Percentiles rank a stretch among this genome's conserved stretches.
phyloP scores from a whole-genome alignment of 2,797 vertebrate genomes.

The Phrynocephalus forsythii region DNA sequence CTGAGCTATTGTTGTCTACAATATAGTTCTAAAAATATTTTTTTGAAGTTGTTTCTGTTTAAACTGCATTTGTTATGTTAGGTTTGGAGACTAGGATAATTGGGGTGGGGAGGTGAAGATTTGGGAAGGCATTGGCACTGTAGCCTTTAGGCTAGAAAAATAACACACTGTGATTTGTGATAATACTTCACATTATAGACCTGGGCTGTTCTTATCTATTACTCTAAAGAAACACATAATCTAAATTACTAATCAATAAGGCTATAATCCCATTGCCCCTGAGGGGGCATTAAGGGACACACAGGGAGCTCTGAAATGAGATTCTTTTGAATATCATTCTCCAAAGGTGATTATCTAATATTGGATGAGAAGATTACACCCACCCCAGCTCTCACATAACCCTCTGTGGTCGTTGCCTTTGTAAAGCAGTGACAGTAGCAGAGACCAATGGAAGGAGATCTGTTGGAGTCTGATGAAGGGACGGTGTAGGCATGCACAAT shows the following conservation, averaged over 20 bases:
- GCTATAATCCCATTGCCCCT: background rate
- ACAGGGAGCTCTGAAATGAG: background rate
- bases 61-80: background rate
- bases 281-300: background rate
- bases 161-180: background rate
- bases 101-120: background rate
- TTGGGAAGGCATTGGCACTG: background rate
- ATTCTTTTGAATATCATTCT: background rate
- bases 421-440: background rate
- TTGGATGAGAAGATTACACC: background rate
- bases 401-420: background rate
- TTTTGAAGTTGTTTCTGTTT: background rate
- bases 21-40: background rate
- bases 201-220: background rate
- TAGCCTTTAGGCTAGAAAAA: background rate
- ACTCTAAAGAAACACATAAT: background rate
- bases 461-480: too few relatives aligned
- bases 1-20: background rate
- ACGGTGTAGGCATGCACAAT: background rate
- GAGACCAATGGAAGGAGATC: background rate
- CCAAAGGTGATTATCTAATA: background rate
- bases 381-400: background rate
- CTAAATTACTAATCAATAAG: background rate
- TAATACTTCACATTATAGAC: background rate
- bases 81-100: background rate